Conservation (phyloP, 2,113 vertebrate species). For the Azemiops feae region DNA sequence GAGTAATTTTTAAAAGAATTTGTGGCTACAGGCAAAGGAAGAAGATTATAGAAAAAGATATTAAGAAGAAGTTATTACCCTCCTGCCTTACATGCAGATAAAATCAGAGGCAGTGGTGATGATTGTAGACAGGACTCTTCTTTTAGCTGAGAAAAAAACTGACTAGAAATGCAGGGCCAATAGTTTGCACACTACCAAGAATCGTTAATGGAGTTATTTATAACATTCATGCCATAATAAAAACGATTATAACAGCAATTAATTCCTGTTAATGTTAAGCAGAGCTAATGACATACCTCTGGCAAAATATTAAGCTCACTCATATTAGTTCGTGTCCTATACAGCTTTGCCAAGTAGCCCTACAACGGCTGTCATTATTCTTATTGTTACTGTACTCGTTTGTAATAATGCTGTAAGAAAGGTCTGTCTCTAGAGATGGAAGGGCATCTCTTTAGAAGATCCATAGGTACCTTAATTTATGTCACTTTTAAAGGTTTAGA, state of each 20-base stretch:
- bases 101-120: not conserved
- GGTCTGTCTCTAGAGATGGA: not conserved
- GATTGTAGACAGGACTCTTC: not conserved
- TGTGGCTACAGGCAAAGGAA: not conserved
- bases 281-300: conserved; percentile 16
- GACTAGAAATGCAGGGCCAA: fast-evolving
- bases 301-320: not conserved
- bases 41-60: not conserved
- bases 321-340: not conserved
- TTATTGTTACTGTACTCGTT: not conserved
- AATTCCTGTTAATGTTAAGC: not conserved
- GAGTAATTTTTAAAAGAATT: not conserved
- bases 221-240: not conserved
- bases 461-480: not conserved
- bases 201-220: conserved; percentile 21
- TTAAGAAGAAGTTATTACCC: not conserved
- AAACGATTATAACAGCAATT: conserved; percentile 32
- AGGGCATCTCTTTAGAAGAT: not conserved
- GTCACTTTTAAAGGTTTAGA: not conserved
- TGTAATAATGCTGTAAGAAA: not conserved
- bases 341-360: not conserved
- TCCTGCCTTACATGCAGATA: not conserved
- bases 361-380: not conserved
- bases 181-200: not conserved
- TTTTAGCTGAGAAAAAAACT: fast-evolving